Evolutionary conservation across 1,140 invertebrate genomes (phyloP).

Genomic region (Macrotrachela quadricornifera): DNA sequence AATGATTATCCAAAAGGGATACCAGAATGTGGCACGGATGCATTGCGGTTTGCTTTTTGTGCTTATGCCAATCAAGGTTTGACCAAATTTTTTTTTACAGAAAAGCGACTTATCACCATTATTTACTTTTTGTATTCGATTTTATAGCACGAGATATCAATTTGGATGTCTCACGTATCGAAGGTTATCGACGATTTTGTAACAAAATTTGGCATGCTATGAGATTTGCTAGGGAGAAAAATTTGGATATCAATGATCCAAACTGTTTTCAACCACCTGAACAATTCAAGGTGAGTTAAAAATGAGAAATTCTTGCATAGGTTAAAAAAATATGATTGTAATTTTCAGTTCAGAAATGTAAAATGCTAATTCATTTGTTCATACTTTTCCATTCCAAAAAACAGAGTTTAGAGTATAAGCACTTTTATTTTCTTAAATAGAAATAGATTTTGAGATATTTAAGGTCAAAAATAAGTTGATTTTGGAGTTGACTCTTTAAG

Average conservation of each 20-base stretch:
- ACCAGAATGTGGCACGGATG: conserved; percentile 95
- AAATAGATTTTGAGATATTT: no score
- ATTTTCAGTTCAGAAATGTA: no score
- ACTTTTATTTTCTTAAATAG: no score
- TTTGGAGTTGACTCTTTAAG: no score
- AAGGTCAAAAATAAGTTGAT: no score
- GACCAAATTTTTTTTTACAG: no score
- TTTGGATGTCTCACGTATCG: conserved; percentile 81
- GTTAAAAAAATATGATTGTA: no score
- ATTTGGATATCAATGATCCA: conserved; percentile 27
- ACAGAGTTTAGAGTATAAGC: no score
- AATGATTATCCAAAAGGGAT: conserved; percentile 90
- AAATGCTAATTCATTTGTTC: no score
- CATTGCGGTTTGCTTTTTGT: conserved; percentile 79
- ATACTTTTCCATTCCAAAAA: no score
- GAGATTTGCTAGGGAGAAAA: conserved; percentile 51
- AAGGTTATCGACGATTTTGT: conserved; percentile 93
- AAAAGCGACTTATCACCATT: no score
- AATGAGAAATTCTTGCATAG: no score
- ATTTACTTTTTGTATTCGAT: background rate
- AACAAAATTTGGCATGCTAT: conserved; percentile 99
- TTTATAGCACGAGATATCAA: conserved; percentile 56
- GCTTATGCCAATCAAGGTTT: conserved; percentile 68
- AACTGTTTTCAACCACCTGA: conserved; percentile 26
- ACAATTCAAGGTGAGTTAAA: conserved; percentile 16